Evolutionary conservation across 2,113 vertebrate species (phyloP).

Genomic region (Etheostoma spectabile): DNA sequence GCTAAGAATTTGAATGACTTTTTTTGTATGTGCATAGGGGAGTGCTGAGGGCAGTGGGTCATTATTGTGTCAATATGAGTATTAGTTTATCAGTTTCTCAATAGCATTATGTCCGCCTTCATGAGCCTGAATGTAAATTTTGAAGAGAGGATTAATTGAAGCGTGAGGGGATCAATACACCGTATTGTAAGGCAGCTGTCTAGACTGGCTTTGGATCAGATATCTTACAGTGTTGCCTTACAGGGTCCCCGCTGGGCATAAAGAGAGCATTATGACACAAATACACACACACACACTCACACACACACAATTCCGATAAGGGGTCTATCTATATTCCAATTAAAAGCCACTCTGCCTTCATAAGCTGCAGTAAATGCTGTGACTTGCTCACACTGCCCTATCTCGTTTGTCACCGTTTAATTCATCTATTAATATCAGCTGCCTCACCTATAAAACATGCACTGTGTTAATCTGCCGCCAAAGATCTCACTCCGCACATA

Average conservation of each 20-base stretch:
- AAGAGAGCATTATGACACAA: conserved; percentile 51
- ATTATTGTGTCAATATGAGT: conserved; percentile 41
- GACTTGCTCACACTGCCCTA: conserved; percentile 31
- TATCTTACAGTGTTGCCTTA: conserved; percentile 66
- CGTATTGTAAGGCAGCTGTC: conserved; percentile 66
- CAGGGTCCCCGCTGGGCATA: conserved; percentile 46
- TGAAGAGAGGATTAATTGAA: conserved; percentile 65
- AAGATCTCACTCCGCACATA: conserved; percentile 57
- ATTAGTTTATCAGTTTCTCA: conserved; percentile 55
- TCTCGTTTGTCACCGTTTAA: conserved; percentile 55
- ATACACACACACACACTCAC: conserved; percentile 25
- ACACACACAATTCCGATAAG: conserved; percentile 41
- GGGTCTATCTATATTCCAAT: conserved; percentile 61
- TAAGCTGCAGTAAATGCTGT: conserved; percentile 53
- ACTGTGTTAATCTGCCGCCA: conserved; percentile 41
- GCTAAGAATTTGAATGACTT: conserved; percentile 21
- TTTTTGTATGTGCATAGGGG: conserved; percentile 13
- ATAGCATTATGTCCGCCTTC: conserved; percentile 49
- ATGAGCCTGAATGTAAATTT: conserved; percentile 60
- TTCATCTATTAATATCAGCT: conserved; percentile 52
- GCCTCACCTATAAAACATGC: conserved; percentile 67
- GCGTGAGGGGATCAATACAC: conserved; percentile 64
- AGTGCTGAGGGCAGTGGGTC: conserved; percentile 53
- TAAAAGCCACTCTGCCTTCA: conserved; percentile 62
- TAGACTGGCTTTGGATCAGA: conserved; percentile 66